Conservation (phyloP, 2,888 invertebrate species). For the Synanthedon formicaeformis region DNA sequence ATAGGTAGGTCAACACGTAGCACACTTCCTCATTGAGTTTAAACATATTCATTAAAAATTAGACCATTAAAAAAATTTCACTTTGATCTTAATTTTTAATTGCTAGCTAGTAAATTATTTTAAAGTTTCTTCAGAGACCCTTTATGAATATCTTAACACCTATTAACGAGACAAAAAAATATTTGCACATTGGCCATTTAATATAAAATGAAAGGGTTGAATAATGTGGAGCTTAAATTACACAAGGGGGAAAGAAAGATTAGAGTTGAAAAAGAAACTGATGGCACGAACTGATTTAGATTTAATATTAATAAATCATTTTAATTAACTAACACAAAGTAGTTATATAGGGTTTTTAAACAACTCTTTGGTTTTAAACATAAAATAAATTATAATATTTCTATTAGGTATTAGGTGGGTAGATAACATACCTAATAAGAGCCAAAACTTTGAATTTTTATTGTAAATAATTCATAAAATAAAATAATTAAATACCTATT, state of each 20-base stretch:
- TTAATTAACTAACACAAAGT: no score
- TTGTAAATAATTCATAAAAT: no score
- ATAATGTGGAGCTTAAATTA: conserved; percentile 5
- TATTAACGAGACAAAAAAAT: conserved; percentile 38
- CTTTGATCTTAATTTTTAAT: conserved; percentile 56
- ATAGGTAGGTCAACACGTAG: conserved; percentile 38
- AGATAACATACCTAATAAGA: no score
- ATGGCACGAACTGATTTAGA: no score
- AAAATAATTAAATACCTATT: no score
- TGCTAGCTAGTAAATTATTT: conserved; percentile 33
- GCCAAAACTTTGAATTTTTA: no score
- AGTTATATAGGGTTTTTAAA: no score
- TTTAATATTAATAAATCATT: no score
- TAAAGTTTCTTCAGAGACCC: conserved; percentile 19
- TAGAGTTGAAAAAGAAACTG: conserved; percentile 1
- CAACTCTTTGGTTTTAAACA: no score
- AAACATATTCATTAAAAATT: conserved; percentile 16
- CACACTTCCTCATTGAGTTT: conserved; percentile 10
- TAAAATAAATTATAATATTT: no score
- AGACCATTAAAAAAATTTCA: conserved; percentile 21
- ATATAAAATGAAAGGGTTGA: conserved; percentile 7
- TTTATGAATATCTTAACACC: conserved; percentile 50
- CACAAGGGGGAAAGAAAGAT: conserved; percentile 6
- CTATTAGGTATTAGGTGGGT: no score
- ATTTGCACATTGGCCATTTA: conserved; percentile 17